phyloP scores from a whole-genome alignment of 2,113 vertebrate species.

The Rattus rattus region DNA sequence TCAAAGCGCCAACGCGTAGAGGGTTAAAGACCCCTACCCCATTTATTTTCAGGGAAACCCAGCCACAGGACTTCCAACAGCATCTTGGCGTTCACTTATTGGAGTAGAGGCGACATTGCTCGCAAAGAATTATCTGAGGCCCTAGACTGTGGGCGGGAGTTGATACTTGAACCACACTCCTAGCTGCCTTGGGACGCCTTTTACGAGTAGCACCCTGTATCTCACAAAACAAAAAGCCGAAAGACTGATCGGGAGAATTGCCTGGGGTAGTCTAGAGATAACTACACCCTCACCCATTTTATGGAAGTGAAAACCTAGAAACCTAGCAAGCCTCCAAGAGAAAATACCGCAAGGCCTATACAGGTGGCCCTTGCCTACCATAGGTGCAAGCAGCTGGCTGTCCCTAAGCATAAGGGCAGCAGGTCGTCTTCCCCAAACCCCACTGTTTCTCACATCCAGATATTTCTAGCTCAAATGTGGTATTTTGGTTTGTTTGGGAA shows the following conservation, averaged over 20 bases:
- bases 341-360: neutral
- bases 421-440: rapidly evolving
- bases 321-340: neutral
- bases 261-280: neutral
- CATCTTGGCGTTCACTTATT: neutral
- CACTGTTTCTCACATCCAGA: neutral
- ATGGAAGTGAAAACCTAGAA: neutral
- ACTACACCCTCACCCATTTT: neutral
- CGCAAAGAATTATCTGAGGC: neutral
- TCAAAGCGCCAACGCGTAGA: neutral
- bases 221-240: neutral
- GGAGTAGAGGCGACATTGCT: too few species aligned
- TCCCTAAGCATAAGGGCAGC: neutral
- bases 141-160: neutral
- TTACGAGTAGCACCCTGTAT: neutral
- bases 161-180: neutral
- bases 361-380: neutral
- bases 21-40: neutral
- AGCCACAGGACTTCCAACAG: neutral
- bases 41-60: neutral
- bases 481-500: neutral
- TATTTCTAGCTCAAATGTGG: neutral
- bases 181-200: neutral
- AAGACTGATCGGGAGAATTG: neutral
- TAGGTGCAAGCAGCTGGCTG: rapidly evolving